These are phyloP conservation scores for Danio aesculapii DNA, from an alignment of 2,797 vertebrate species.

Conservation along the genomic window DNA sequence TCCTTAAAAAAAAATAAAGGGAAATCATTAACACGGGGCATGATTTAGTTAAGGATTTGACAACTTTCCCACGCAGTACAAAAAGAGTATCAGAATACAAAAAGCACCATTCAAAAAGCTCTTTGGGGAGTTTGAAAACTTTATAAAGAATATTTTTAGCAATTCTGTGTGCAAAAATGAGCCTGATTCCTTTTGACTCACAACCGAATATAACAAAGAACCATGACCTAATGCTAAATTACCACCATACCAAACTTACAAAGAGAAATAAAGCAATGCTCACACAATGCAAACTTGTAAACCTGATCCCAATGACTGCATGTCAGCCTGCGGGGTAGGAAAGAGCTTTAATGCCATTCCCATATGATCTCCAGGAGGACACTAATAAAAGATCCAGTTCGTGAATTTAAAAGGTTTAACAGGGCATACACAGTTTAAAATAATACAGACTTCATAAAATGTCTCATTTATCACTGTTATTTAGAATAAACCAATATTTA, in stretches of 20 bases:
- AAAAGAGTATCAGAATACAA: constrained; percentile 22
- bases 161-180: background rate
- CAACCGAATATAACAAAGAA: background rate
- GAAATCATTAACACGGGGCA: background rate
- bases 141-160: background rate
- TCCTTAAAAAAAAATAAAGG: background rate
- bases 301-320: constrained; percentile 30
- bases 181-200: background rate
- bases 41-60: background rate
- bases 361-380: background rate
- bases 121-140: background rate
- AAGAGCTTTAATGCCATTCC: constrained; percentile 9
- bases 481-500: too few relatives aligned
- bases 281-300: constrained; percentile 33
- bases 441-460: too few relatives aligned
- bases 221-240: constrained; percentile 18
- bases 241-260: background rate
- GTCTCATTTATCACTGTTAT: too few relatives aligned
- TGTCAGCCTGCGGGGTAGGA: constrained; percentile 28
- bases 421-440: background rate
- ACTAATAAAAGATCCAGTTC: background rate
- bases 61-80: constrained; percentile 8
- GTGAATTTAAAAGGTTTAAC: background rate
- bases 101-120: background rate
- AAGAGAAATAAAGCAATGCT: constrained; percentile 4